Evolutionary conservation across 2,113 vertebrate genomes (phyloP), one percentile per base, ranked within the genome.

Genomic region (Accipiter virgatus): DNA sequence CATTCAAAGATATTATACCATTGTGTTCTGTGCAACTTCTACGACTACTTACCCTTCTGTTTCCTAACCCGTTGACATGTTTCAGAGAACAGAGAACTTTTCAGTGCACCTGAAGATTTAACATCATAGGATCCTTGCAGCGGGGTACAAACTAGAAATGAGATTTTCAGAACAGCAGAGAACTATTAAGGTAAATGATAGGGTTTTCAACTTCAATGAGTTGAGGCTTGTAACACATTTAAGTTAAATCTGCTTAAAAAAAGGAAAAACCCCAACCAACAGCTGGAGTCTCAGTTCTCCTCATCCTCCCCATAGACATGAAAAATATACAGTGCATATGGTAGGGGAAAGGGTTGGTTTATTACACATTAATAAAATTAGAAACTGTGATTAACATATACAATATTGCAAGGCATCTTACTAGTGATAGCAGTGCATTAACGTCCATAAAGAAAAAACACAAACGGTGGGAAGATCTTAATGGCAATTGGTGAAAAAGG

Each of bases 81-180:
- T 55, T 98, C 98, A 97, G 99, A 99, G 11, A 98, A 98, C 36
- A 97, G 97, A 11, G 98, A 97, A 90, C 98, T 98, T 93, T 97
- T 99, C 21, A 74, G 52, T 16, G 59, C 40, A 3, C 98, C 99
- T 40, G 96, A 97, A 12, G 96, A 59, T 93, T 98, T 99, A n/a
- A 98, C 80, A 20, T 98, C 98, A 58, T 97, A 98, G 66, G 98
- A 93, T 17, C 98, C 98, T 34, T 96, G 99, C 50, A 98, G 81
- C 7, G 98, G 98, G 16, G 97, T 98, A 94, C 98, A 98, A 13
- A 98, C 99, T 99, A 63, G 31, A 97, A 85, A 58, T 4, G 20
- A 79, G 36, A 92, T n/a, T 81, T 93, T 59, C 62, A 80, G 11
- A 88, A 79, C 8, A 61, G 3, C 4, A 43, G 19, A 73, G 3